These are phyloP conservation scores for Narcine bancroftii DNA, from an alignment of 2,113 vertebrate genomes.

Conservation along the genomic window DNA sequence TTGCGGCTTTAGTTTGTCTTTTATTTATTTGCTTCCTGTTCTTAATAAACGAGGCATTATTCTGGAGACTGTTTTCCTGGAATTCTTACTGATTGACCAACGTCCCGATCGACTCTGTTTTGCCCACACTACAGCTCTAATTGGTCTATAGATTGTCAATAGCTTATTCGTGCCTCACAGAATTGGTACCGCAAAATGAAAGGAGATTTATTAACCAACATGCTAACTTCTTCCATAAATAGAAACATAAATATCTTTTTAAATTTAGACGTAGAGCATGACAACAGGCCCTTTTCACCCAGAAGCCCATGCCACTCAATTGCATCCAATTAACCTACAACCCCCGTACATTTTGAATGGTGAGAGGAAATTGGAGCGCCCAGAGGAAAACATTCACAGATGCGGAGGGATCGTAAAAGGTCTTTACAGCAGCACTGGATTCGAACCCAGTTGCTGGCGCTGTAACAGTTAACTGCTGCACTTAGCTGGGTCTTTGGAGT, in stretches of 20 bases:
- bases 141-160: background rate
- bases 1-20: conserved; percentile 11
- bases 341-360: too few species aligned
- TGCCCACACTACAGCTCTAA: background rate
- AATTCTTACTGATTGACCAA: background rate
- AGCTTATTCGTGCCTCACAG: background rate
- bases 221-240: background rate
- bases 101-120: background rate
- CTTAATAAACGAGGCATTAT: conserved; percentile 34
- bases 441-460: too few species aligned
- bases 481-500: background rate
- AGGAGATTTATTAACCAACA: background rate
- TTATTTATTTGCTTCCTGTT: conserved; percentile 33
- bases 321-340: too few species aligned
- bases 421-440: too few species aligned
- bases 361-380: too few species aligned
- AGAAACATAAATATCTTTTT: background rate
- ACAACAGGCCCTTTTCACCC: too few species aligned
- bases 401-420: too few species aligned
- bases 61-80: background rate
- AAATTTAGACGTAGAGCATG: too few species aligned
- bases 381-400: too few species aligned
- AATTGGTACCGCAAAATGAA: background rate
- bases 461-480: too few species aligned
- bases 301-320: too few species aligned